These are phyloP conservation scores for Microcebus ravelobensis DNA, from an alignment of 2,113 vertebrate genomes.

Conservation along the genomic window DNA sequence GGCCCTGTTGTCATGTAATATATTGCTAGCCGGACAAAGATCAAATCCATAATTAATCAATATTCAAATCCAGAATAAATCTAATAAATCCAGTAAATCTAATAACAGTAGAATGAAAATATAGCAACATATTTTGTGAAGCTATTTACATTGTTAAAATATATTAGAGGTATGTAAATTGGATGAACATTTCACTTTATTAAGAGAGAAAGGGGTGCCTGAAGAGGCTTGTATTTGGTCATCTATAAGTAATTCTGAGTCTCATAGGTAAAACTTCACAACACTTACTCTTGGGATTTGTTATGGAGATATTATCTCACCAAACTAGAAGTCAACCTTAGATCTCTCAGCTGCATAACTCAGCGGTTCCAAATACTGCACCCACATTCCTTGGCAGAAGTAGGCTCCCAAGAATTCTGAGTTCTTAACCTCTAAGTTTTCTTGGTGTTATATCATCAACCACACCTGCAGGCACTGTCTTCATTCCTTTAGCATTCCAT, in stretches of 20 bases:
- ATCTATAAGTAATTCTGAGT: neutral
- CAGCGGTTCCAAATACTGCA: conserved; percentile 61
- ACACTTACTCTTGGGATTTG: neutral
- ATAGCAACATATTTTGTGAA: neutral
- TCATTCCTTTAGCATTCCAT: conserved; percentile 63
- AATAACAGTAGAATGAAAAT: neutral
- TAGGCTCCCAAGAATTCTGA: conserved; percentile 66
- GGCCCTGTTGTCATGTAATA: neutral
- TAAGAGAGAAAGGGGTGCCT: neutral
- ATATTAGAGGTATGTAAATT: neutral
- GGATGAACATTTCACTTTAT: neutral
- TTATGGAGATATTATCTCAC: neutral
- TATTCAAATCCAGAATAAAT: conserved; percentile 4
- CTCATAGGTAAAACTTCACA: neutral
- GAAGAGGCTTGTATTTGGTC: neutral
- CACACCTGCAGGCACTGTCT: conserved; percentile 43
- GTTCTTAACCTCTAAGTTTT: conserved; percentile 60
- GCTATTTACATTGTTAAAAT: neutral
- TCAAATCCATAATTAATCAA: neutral
- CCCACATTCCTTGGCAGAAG: conserved; percentile 82
- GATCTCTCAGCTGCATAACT: neutral
- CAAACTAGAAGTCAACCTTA: conserved; percentile 19
- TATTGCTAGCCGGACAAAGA: neutral
- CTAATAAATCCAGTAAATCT: neutral
- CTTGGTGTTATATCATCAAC: conserved; percentile 74